A percentile compares a stretch with the other conserved stretches of the same genome.
Evolutionary conservation across 1,140 invertebrate species (phyloP).

Genomic region (Calephelis nemesis): DNA sequence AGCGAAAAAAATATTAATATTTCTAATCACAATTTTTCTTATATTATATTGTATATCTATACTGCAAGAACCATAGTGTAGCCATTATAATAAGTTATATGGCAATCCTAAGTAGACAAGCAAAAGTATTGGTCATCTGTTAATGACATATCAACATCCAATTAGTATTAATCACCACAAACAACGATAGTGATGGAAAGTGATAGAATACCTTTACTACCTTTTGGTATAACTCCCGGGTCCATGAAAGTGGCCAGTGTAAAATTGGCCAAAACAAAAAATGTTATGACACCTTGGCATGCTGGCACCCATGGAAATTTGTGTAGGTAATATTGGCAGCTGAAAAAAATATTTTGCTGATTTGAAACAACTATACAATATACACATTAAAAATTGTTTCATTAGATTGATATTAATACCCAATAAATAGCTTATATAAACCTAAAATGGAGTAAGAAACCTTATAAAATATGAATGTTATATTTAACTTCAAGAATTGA

Average conservation of each 20-base stretch:
- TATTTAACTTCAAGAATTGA: too few species aligned
- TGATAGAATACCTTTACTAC: constrained; percentile 75
- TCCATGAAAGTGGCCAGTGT: constrained; percentile 99
- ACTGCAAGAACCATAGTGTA: too few species aligned
- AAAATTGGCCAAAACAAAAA: constrained; percentile 99
- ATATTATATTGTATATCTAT: too few species aligned
- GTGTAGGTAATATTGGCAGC: constrained; percentile 91
- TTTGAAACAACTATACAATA: background rate
- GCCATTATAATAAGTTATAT: too few species aligned
- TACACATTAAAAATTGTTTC: background rate
- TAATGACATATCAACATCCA: background rate
- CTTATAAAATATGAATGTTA: too few species aligned
- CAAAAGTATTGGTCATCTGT: background rate
- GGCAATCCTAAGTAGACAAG: background rate
- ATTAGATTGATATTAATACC: too few species aligned
- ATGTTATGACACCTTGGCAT: constrained; percentile 95
- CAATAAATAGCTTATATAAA: too few species aligned
- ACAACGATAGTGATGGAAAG: constrained; percentile 9
- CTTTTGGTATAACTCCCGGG: constrained; percentile 98
- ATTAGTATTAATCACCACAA: background rate
- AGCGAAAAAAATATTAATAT: too few species aligned
- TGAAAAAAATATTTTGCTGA: constrained; percentile 75
- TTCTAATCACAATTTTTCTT: too few species aligned
- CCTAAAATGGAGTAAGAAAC: too few species aligned
- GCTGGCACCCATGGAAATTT: constrained; percentile 93